Base-by-base conservation (phyloP, 2,888 invertebrate species). In the Lathronympha strigana region DNA sequence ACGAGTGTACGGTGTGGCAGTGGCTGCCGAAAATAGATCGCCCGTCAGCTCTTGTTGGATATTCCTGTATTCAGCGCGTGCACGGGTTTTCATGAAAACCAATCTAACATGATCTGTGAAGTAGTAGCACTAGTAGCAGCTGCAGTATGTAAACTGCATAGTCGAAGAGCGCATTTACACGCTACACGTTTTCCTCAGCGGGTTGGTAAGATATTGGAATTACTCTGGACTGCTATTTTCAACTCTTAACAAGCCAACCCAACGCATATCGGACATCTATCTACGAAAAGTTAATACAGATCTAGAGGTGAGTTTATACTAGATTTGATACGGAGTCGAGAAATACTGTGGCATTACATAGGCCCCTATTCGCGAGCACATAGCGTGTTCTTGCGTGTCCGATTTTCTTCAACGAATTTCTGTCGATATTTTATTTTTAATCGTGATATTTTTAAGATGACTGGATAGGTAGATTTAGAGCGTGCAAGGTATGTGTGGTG, bases 341-440 rank as follows among this genome's bases (percentile, higher is more conserved):
- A 50, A 8, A 11, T 78, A 80, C 79, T 73, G 76, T 76, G 81
- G 81, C 78, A 80, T 76, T 72, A 69, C 73, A n/a, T n/a, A n/a
- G 13, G 9, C 9, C 9, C 11, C 33, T 2, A 31, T 1, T 31
- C 11, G 33, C 33, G 11, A 33, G 33, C 33, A 33, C n/a, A n/a
- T n/a, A n/a, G n/a, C n/a, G n/a, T n/a, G n/a, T n/a, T n/a, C n/a
- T 80, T 72, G 76, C 77, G 73, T 73, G 68, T 72, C 71, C 67
- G 73, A 71, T 74, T 72, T 76, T 80, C 78, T 84, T 79, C 77
- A 72, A 77, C 76, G 80, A 81, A 83, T 76, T 76, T 79, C 79
- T 82, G 83, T 81, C 83, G 81, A 84, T 84, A 83, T 80, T 84
- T 84, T 90, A 89, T 90, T 90, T 90, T 86, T 86, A 83, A 61